phyloP scores from a whole-genome alignment of 2,797 vertebrate species.

The Melanotaenia maccullochi region DNA sequence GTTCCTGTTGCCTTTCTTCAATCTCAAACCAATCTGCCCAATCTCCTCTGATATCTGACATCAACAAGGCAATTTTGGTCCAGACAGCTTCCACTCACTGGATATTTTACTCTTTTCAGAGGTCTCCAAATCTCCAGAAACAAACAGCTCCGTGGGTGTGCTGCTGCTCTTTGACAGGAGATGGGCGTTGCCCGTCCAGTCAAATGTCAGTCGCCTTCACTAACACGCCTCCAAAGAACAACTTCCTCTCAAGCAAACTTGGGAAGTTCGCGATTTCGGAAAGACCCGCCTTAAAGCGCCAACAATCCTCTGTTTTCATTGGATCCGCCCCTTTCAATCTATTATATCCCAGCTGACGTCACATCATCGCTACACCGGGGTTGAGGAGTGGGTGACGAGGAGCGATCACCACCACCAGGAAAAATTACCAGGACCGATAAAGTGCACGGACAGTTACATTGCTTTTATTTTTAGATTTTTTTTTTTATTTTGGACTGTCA shows the following conservation, averaged over 20 bases:
- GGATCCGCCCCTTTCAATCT: slow-evolving; percentile 60
- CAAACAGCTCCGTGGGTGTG: slow-evolving; percentile 10
- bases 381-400: slow-evolving; percentile 79
- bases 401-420: slow-evolving; percentile 67
- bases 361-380: slow-evolving; percentile 73
- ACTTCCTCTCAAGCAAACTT: slow-evolving; percentile 76
- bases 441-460: slow-evolving; percentile 58
- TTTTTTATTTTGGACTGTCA: slow-evolving; percentile 48
- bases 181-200: slow-evolving; percentile 81
- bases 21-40: too few species aligned
- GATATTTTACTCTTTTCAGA: not conserved
- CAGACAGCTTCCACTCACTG: too few species aligned
- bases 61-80: too few species aligned
- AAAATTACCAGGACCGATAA: slow-evolving; percentile 64
- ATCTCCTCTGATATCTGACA: too few species aligned
- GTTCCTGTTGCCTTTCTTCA: too few species aligned
- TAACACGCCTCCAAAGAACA: slow-evolving; percentile 70
- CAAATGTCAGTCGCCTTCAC: slow-evolving; percentile 61
- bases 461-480: slow-evolving; percentile 19
- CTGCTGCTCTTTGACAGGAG: slow-evolving; percentile 60
- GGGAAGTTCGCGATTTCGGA: not conserved
- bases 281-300: slow-evolving; percentile 48
- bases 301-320: slow-evolving; percentile 52
- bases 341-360: slow-evolving; percentile 59
- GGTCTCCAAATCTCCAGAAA: not conserved